Percentiles rank a stretch among this genome's conserved stretches.
Evolutionary conservation across 2,797 vertebrate genomes (phyloP).

Genomic region (Myotis findleyi): DNA sequence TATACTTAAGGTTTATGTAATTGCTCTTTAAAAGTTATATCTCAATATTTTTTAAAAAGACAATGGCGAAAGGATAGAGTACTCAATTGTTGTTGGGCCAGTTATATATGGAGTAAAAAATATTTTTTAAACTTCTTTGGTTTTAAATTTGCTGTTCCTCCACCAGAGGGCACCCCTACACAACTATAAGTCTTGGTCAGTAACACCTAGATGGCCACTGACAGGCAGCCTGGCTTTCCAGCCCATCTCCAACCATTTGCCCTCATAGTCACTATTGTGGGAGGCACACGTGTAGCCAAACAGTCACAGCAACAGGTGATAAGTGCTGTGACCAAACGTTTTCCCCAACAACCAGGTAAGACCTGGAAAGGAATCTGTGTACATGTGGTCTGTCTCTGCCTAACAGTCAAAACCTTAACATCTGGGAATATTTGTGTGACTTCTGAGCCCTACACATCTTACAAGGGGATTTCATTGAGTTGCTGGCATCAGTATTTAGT

Average conservation of each 20-base stretch:
- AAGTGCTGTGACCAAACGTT: neutral
- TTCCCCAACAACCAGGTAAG: neutral
- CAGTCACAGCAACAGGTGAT: neutral
- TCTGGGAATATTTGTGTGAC: neutral
- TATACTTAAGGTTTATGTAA: neutral
- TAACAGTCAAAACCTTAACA: neutral
- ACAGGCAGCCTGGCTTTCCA: neutral
- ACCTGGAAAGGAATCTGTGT: neutral
- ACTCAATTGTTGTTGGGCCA: neutral
- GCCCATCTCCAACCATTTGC: neutral
- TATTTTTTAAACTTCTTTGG: neutral
- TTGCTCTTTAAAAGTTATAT: neutral
- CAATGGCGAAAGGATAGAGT: neutral
- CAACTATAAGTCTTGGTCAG: neutral
- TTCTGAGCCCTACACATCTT: neutral
- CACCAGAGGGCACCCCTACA: conserved; percentile 3
- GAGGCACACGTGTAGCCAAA: neutral
- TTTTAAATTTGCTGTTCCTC: neutral
- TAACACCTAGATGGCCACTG: fast-evolving
- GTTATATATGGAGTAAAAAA: neutral
- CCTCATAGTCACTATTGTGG: neutral
- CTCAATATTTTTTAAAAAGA: neutral
- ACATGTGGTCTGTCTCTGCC: neutral
- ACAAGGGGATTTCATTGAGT: neutral
- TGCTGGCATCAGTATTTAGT: neutral